A percentile compares a stretch with the other conserved stretches of the same genome.
Conservation (phyloP, 2,888 invertebrate genomes). For the Cryptocheilus praepositus region DNA sequence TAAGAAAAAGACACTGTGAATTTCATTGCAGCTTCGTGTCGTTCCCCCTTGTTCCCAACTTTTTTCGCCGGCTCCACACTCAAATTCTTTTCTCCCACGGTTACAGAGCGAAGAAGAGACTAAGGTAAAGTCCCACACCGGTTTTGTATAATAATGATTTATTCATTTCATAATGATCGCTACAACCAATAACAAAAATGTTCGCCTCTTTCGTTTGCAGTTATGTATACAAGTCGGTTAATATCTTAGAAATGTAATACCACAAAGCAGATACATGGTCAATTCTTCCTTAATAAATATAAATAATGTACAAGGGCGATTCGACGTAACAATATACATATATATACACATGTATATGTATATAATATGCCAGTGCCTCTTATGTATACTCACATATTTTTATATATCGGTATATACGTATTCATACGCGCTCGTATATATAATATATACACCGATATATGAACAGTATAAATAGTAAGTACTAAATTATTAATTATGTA, state of each 20-base stretch:
- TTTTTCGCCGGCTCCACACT: too few relatives aligned
- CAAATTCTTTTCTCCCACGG: too few relatives aligned
- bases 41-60: too few relatives aligned
- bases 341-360: conserved; percentile 24
- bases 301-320: conserved; percentile 54
- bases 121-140: too few relatives aligned
- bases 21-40: conserved; percentile 7
- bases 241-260: conserved; percentile 48
- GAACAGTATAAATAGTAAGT: conserved; percentile 42
- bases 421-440: neutral
- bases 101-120: too few relatives aligned
- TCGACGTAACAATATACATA: conserved; percentile 46
- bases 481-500: conserved; percentile 29
- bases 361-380: conserved; percentile 27
- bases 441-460: conserved; percentile 29
- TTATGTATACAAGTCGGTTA: conserved; percentile 27
- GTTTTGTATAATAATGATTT: conserved; percentile 62
- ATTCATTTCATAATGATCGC: conserved; percentile 52
- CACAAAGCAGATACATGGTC: conserved; percentile 54
- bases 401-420: conserved; percentile 30
- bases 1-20: conserved; percentile 43
- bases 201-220: conserved; percentile 19
- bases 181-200: conserved; percentile 57
- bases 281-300: conserved; percentile 57
- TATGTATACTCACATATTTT: too few relatives aligned